Conservation (phyloP, 1,140 invertebrate species). For the Drosophila aff. region DNA sequence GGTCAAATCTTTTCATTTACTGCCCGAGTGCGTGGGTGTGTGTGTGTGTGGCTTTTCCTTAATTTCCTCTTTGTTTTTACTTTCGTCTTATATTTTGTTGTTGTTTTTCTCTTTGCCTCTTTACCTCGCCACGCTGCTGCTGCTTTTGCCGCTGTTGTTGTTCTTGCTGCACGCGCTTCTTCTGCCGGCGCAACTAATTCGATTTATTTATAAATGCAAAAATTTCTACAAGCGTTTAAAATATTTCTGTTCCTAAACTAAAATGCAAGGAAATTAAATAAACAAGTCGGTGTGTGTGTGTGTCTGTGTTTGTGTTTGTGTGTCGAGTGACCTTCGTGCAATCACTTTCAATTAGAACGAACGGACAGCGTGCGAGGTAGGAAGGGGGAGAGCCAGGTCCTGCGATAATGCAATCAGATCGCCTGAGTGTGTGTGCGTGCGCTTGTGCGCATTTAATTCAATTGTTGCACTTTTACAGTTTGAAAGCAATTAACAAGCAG, state of each 20-base stretch:
- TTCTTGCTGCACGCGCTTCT: constrained; percentile 48
- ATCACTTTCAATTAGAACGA: constrained; percentile 64
- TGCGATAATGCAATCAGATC: constrained; percentile 51
- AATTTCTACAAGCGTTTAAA: constrained; percentile 35
- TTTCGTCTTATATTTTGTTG: constrained; percentile 29
- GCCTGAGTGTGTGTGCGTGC: neutral
- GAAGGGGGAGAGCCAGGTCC: constrained; percentile 12
- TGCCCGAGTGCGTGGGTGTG: neutral
- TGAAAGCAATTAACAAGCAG: constrained; percentile 33
- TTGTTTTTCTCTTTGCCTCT: constrained; percentile 26
- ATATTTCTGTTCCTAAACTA: constrained; percentile 29
- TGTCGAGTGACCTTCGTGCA: constrained; percentile 68
- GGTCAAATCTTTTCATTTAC: constrained; percentile 23
- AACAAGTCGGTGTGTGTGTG: constrained; percentile 4
- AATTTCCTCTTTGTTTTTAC: constrained; percentile 31
- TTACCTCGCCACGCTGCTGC: constrained; percentile 23
- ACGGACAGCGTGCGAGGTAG: constrained; percentile 9
- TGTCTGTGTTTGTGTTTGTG: constrained; percentile 7
- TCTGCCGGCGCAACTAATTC: constrained; percentile 55
- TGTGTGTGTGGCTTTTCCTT: constrained; percentile 25
- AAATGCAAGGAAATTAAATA: constrained; percentile 44
- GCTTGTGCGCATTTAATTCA: constrained; percentile 19
- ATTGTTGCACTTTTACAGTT: constrained; percentile 34
- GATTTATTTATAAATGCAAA: constrained; percentile 59
- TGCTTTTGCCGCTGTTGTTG: constrained; percentile 19